Evolutionary conservation across 1,140 invertebrate species (phyloP).

Genomic region (Cydia amplana): DNA sequence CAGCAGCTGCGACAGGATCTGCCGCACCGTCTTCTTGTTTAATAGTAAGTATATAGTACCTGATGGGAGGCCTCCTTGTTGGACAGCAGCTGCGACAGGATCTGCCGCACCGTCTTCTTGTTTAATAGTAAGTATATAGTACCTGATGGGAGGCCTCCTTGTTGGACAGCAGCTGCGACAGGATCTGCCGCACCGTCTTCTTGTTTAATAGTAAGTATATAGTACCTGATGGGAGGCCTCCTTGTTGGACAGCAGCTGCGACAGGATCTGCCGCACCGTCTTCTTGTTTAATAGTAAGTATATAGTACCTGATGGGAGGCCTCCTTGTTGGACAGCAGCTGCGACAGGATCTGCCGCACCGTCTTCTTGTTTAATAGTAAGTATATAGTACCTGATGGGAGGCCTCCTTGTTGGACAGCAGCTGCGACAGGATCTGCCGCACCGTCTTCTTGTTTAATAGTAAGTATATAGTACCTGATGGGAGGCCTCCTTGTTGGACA

Average conservation of each 20-base stretch:
- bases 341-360: slow-evolving; percentile 58
- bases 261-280: slow-evolving; percentile 55
- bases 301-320: slow-evolving; percentile 68
- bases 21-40: no score
- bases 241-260: slow-evolving; percentile 73
- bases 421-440: slow-evolving; percentile 62
- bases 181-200: slow-evolving; percentile 47
- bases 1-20: slow-evolving; percentile 70
- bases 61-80: slow-evolving; percentile 74
- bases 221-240: slow-evolving; percentile 73
- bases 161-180: slow-evolving; percentile 73
- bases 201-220: no score
- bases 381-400: slow-evolving; percentile 67
- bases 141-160: slow-evolving; percentile 75
- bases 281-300: no score
- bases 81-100: slow-evolving; percentile 71
- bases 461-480: slow-evolving; percentile 68
- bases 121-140: no score
- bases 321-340: slow-evolving; percentile 73
- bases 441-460: no score
- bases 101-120: slow-evolving; percentile 40
- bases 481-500: slow-evolving; percentile 72
- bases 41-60: no score
- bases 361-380: no score
- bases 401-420: slow-evolving; percentile 73